These are phyloP conservation scores for Colletes latitarsis DNA, from an alignment of 1,140 invertebrate genomes.

Conservation along the genomic window DNA sequence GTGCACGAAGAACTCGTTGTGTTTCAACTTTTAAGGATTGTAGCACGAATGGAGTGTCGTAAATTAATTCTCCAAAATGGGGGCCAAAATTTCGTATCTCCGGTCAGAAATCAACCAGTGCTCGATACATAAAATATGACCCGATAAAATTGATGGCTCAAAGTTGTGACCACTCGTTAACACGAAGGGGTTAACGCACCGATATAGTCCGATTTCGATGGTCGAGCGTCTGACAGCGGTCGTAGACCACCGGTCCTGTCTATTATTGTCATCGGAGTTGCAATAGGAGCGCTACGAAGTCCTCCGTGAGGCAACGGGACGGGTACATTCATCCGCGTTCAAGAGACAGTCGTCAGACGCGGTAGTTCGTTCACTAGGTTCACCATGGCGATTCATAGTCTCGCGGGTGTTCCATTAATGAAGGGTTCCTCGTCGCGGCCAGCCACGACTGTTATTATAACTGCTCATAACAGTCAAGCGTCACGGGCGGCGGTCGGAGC, in stretches of 20 bases:
- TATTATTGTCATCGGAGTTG: conserved; percentile 63
- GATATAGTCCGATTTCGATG: conserved; percentile 24
- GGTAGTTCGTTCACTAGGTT: conserved; percentile 69
- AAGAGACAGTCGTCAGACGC: conserved; percentile 55
- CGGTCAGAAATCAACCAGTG: no score
- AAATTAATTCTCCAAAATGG: no score
- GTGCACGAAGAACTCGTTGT: no score
- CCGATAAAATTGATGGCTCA: no score
- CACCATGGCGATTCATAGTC: conserved; percentile 78
- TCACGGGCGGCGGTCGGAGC: conserved; percentile 33
- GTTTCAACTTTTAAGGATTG: no score
- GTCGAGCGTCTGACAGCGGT: conserved; percentile 30
- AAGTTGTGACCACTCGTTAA: no score
- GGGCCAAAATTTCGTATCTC: no score
- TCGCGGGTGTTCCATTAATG: conserved; percentile 78
- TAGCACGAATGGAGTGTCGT: no score
- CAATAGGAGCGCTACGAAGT: conserved; percentile 57
- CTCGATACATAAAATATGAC: no score
- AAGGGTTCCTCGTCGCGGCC: conserved; percentile 67
- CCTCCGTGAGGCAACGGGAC: conserved; percentile 14
- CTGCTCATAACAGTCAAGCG: conserved; percentile 76
- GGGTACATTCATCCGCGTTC: conserved; percentile 73
- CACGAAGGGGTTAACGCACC: no score
- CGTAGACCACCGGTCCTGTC: conserved; percentile 59
- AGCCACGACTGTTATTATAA: conserved; percentile 77